These are phyloP conservation scores for Sylvilagus floridanus DNA, from an alignment of 2,797 vertebrate genomes.

Conservation along the genomic window DNA sequence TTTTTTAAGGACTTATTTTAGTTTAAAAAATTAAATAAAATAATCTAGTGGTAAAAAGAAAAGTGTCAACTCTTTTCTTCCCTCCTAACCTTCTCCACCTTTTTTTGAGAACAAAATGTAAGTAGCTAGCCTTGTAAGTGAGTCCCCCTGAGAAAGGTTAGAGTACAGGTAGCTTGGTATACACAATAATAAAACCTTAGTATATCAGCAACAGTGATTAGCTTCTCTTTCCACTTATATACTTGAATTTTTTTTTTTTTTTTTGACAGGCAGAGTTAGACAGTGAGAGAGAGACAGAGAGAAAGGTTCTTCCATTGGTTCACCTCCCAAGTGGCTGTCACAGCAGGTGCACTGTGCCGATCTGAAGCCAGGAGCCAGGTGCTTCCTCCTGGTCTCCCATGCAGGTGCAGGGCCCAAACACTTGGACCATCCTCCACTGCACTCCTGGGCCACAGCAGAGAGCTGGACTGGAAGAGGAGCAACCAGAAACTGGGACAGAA, in stretches of 20 bases:
- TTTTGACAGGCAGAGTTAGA: no score
- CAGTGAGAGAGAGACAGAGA: no score
- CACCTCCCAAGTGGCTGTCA: no score
- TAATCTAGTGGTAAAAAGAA: neutral
- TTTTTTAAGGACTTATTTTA: conserved; percentile 62
- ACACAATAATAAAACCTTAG: neutral
- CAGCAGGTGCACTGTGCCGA: no score
- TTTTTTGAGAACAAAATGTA: neutral
- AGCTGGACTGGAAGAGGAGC: no score
- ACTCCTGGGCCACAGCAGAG: no score
- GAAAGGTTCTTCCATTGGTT: no score
- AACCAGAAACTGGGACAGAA: no score
- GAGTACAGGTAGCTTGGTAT: neutral
- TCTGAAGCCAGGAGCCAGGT: no score
- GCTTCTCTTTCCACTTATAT: neutral
- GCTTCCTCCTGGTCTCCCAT: no score
- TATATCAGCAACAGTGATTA: neutral
- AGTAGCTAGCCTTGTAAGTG: neutral
- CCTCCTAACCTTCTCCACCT: neutral
- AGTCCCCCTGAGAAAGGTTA: neutral
- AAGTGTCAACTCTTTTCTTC: neutral
- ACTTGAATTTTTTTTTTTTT: neutral
- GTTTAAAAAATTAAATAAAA: conserved; percentile 2
- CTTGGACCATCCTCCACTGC: no score
- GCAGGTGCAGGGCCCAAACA: no score